Evolutionary conservation across 2,797 vertebrate genomes (phyloP).

Genomic region (Melanotaenia nigrans): DNA sequence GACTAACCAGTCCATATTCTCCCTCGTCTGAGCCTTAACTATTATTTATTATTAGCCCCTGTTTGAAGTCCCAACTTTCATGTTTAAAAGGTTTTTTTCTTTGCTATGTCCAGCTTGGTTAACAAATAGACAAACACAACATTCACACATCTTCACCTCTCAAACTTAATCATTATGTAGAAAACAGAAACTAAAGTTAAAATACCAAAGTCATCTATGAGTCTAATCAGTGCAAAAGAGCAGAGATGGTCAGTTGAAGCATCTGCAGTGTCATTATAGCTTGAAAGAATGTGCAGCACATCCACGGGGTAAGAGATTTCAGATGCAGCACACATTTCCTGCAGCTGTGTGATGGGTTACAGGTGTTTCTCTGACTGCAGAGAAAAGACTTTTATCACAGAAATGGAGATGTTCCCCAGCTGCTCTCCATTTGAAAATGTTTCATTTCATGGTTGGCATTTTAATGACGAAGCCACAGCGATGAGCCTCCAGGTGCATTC

Average conservation of each 20-base stretch:
- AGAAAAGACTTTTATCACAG: background rate
- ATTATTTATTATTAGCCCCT: background rate
- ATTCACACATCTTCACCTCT: no score
- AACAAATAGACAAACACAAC: no score
- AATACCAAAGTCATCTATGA: background rate
- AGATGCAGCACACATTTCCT: background rate
- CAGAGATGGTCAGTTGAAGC: background rate
- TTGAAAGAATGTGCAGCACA: background rate
- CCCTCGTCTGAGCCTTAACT: background rate
- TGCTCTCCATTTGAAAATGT: background rate
- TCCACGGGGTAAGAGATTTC: background rate
- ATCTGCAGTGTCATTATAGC: background rate
- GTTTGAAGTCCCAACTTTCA: no score
- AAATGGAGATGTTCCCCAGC: conserved; percentile 3
- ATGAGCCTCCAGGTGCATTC: background rate
- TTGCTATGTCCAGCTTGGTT: no score
- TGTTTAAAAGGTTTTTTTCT: no score
- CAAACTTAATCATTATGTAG: no score
- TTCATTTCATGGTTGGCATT: background rate
- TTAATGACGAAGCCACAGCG: background rate
- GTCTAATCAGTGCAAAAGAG: background rate
- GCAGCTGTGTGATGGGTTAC: background rate
- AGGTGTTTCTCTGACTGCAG: background rate
- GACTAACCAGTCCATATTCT: no score
- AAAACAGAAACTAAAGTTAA: no score